These are phyloP conservation scores for Prochilodus magdalenae DNA, from an alignment of 2,113 vertebrate genomes.

Conservation along the genomic window DNA sequence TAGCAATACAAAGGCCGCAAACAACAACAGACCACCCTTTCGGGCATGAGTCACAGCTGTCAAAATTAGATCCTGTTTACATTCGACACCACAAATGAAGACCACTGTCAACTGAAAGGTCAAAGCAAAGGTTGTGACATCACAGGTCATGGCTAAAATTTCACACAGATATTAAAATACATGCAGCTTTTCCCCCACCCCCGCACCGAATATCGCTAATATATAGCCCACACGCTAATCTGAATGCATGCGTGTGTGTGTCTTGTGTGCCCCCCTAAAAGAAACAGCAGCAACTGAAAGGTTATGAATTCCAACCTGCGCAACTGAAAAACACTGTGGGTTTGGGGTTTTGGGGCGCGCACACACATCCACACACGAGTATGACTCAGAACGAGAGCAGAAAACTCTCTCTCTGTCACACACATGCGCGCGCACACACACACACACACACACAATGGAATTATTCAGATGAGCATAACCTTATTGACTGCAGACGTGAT, in stretches of 20 bases:
- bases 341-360: constrained; percentile 49
- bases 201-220: background rate
- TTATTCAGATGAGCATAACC: constrained; percentile 60
- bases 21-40: background rate
- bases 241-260: background rate
- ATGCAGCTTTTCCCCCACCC: background rate
- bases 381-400: constrained; percentile 75
- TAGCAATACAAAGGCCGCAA: background rate
- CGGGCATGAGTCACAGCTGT: no score
- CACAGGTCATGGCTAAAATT: background rate
- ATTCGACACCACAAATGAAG: background rate
- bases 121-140: background rate
- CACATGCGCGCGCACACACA: no score
- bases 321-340: constrained; percentile 53
- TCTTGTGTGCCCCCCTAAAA: constrained; percentile 2
- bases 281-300: constrained; percentile 41
- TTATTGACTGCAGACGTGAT: constrained; percentile 17
- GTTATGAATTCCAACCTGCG: constrained; percentile 44
- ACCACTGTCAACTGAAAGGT: background rate
- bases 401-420: constrained; percentile 57
- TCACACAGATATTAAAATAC: background rate
- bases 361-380: constrained; percentile 61
- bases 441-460: constrained; percentile 69
- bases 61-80: background rate
- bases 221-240: background rate